Percentiles rank a stretch among this genome's conserved stretches.
Evolutionary conservation across 2,113 vertebrate genomes (phyloP).

Genomic region (Redunca redunca): DNA sequence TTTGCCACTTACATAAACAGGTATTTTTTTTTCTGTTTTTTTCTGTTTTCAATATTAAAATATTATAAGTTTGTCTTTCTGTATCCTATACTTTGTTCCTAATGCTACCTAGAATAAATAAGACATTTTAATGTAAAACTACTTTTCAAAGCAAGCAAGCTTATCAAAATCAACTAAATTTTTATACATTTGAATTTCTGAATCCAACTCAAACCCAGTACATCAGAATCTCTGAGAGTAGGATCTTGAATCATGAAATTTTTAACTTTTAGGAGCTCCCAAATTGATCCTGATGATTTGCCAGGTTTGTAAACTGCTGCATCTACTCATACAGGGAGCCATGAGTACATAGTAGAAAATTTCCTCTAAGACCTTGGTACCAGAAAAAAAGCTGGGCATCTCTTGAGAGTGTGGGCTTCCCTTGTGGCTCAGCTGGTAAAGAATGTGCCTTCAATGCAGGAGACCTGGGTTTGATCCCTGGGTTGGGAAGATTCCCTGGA

Average conservation of each 20-base stretch:
- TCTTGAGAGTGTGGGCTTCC: not conserved
- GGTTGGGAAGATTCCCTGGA: not conserved
- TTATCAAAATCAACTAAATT: not conserved
- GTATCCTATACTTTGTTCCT: not conserved
- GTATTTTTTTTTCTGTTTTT: slow-evolving; percentile 72
- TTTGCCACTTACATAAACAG: slow-evolving; percentile 98
- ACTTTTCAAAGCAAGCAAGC: not conserved
- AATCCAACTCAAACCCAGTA: not conserved
- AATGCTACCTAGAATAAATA: not conserved
- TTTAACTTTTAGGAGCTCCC: not conserved
- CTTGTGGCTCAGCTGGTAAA: not conserved
- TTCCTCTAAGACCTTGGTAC: not conserved
- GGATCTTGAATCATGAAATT: not conserved
- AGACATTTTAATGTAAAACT: not conserved
- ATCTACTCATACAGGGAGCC: not conserved
- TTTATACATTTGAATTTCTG: not conserved
- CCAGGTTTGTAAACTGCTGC: not conserved
- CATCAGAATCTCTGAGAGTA: not conserved
- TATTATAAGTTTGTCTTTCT: not conserved
- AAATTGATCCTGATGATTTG: not conserved
- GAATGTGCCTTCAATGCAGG: not conserved
- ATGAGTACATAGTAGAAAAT: not conserved
- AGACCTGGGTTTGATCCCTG: not conserved
- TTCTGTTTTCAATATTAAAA: not conserved
- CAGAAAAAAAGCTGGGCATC: not conserved